Conservation (phyloP, 2,113 vertebrate species). For the Diadophis punctatus region DNA sequence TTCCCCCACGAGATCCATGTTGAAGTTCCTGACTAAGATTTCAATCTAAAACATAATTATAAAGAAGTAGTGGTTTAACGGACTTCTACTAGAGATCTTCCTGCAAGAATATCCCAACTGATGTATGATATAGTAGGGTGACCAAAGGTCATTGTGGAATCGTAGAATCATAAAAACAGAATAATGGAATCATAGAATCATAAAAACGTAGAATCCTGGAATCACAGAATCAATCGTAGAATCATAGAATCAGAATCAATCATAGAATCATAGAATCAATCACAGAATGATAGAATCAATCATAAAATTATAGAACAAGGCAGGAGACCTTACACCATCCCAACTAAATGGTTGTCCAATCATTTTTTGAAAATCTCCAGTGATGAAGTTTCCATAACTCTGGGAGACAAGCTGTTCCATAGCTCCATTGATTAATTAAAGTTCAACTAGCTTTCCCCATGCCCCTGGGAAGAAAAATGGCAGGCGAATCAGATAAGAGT, state of each 20-base stretch:
- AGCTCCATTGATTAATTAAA: neutral
- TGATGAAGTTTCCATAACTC: neutral
- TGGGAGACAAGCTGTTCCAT: neutral
- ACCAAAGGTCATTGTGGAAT: neutral
- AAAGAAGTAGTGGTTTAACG: neutral
- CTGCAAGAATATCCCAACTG: neutral
- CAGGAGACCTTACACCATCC: neutral
- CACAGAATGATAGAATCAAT: too few relatives aligned
- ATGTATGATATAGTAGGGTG: neutral
- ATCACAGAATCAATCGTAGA: too few relatives aligned
- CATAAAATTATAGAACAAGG: neutral
- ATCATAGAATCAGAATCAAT: too few relatives aligned
- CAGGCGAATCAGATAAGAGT: neutral
- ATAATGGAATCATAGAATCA: too few relatives aligned
- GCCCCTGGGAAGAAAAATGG: neutral
- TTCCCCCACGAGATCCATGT: neutral
- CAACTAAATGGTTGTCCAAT: neutral
- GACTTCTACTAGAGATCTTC: neutral
- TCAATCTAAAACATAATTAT: neutral
- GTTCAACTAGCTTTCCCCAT: neutral
- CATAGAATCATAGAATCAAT: neutral
- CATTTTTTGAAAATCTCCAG: neutral
- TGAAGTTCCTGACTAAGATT: neutral
- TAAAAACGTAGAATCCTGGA: neutral
- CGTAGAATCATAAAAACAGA: neutral